A percentile compares a stretch with the other conserved stretches of the same genome.
Conservation (phyloP, 2,797 vertebrate genomes). For the Nannoperca australis region DNA sequence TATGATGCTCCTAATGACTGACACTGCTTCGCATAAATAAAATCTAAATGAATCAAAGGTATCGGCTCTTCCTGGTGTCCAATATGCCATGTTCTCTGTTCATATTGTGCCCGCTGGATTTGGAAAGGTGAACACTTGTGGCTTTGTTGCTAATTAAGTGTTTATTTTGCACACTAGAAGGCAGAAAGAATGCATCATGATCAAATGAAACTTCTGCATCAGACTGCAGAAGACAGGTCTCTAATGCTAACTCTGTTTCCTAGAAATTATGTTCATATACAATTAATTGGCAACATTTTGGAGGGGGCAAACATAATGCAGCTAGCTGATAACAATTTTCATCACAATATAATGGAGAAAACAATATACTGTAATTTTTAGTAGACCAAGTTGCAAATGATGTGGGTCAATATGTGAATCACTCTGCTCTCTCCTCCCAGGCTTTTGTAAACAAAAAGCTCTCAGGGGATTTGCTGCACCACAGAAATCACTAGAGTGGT, state of each 20-base stretch:
- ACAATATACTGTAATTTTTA: neutral
- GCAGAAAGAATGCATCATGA: neutral
- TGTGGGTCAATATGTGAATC: conserved; percentile 7
- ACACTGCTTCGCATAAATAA: neutral
- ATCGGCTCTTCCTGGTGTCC: neutral
- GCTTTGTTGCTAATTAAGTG: neutral
- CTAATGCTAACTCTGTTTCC: neutral
- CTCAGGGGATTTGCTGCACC: conserved; percentile 7
- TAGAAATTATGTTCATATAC: neutral
- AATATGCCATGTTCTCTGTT: neutral
- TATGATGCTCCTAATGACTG: neutral
- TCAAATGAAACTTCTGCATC: conserved; percentile 11
- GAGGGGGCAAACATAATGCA: neutral
- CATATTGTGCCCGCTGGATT: neutral
- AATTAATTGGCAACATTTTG: neutral
- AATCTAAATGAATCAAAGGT: neutral
- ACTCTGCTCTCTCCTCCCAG: neutral
- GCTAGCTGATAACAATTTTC: neutral
- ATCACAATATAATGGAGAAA: neutral
- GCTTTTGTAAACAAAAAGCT: conserved; percentile 20
- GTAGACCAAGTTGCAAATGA: neutral
- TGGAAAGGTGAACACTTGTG: neutral
- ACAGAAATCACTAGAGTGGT: conserved; percentile 7
- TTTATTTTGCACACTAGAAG: neutral
- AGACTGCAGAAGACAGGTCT: neutral